Evolutionary conservation across 2,888 invertebrate species (phyloP).

Genomic region (Toxonevra muliebris): DNA sequence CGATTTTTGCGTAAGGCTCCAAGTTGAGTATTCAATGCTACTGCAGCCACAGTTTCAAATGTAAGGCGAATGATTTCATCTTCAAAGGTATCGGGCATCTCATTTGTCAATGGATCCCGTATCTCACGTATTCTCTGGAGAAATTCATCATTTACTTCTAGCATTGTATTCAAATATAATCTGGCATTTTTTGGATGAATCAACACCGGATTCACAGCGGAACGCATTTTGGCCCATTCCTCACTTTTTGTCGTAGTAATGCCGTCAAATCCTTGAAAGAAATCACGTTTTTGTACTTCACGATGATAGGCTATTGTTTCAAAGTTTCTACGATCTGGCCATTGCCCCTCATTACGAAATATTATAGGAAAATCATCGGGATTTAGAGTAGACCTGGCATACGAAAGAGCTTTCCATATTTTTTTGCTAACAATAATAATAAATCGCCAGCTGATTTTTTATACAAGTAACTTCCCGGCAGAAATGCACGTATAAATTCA

Average conservation of each 20-base stretch:
- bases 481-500: too few species aligned
- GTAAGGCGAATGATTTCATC: conserved; percentile 69
- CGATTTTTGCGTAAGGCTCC: conserved; percentile 51
- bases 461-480: too few species aligned
- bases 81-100: conserved; percentile 65
- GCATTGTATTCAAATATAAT: conserved; percentile 66
- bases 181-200: conserved; percentile 70
- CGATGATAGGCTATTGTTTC: conserved; percentile 64
- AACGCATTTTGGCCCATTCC: conserved; percentile 71
- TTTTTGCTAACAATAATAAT: too few species aligned
- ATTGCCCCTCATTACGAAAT: conserved; percentile 66
- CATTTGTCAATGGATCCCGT: too few species aligned
- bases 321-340: conserved; percentile 64
- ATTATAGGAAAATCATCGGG: conserved; percentile 67
- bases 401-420: conserved; percentile 64
- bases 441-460: too few species aligned
- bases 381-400: too few species aligned
- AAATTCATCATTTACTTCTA: conserved; percentile 63
- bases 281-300: conserved; percentile 44
- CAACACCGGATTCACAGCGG: conserved; percentile 72
- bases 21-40: conserved; percentile 63
- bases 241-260: conserved; percentile 64
- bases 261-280: conserved; percentile 48
- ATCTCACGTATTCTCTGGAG: conserved; percentile 55
- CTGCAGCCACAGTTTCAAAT: conserved; percentile 67